These are phyloP conservation scores for Corydoras maculifer DNA, from an alignment of 2,113 vertebrate genomes.

Conservation along the genomic window DNA sequence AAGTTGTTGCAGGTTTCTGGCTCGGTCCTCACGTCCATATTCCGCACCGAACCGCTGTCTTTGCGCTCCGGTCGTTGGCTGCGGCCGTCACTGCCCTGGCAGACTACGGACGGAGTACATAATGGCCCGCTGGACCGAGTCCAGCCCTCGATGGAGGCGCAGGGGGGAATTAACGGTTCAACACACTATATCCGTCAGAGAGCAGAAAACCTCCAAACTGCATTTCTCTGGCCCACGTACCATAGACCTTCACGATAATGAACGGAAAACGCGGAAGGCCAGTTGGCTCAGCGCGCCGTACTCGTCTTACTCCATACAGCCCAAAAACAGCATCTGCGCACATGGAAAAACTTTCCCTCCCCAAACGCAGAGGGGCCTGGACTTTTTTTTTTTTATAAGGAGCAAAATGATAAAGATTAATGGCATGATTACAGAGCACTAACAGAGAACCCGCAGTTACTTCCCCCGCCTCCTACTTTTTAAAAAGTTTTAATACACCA, in stretches of 20 bases:
- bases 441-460: conserved; percentile 13
- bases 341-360: conserved; percentile 39
- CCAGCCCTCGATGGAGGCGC: not conserved
- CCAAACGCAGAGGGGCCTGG: conserved; percentile 26
- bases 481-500: conserved; percentile 31
- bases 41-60: not conserved
- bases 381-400: conserved; percentile 9
- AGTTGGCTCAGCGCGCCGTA: conserved; percentile 20
- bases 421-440: conserved; percentile 31
- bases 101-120: not conserved
- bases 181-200: not conserved
- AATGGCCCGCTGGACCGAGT: not conserved
- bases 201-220: no score
- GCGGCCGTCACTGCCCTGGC: not conserved
- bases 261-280: conserved; percentile 35
- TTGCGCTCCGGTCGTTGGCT: not conserved
- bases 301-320: not conserved
- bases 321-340: conserved; percentile 33
- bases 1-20: not conserved
- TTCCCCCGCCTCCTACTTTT: not conserved
- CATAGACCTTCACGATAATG: conserved; percentile 37
- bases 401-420: conserved; percentile 44
- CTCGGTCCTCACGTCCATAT: not conserved
- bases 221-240: conserved; percentile 8
- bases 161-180: conserved; percentile 11